Evolutionary conservation across 2,113 vertebrate species (phyloP), one percentile per base, ranked within the genome.

Genomic region (Dendropsophus ebraccatus): DNA sequence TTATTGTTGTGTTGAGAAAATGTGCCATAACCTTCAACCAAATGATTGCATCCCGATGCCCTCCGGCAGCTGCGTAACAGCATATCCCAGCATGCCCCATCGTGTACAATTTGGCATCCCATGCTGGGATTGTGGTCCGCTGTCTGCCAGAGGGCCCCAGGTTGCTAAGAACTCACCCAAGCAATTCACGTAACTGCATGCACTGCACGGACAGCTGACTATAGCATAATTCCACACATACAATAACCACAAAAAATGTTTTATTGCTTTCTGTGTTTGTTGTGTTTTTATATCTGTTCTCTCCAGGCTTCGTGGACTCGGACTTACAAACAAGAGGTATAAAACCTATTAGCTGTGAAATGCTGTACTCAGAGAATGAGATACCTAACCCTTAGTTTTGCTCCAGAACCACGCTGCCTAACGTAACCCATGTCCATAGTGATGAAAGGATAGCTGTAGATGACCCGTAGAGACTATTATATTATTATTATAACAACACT

Each of bases 261-360:
- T 92, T 93, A 91, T 90, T 93, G 91, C 92, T 94, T 91, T 93
- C 89, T 93, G 94, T 89, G 89, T 92, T 91, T 93, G 94, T 96
- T 92, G 92, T 96, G 91, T 94, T 96, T 86, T 95, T 96, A 92
- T 97, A 95, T 99, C 93, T 99, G 94, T 97, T 95, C 92, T 96
- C 94, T 95, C 92, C 97, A 99, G 98, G 97, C 97, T 92, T 99
- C 98, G 89, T 99, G 98, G 98, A 99, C 97, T 95, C 96, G 98
- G 92, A 97, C 97, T 88, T 96, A 98, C 94, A 97, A 97, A 88
- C 96, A 98, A 96, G 97, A 99, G 98, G 98, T 99, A 99, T 95
- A 91, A 92, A 95, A 95, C 93, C 91, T 72, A 70, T 56, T 81
- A 78, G 78, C 56, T 78, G 67, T 81, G 13, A 87, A 87, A 60